These are phyloP conservation scores for Melinopterus prodromus DNA, from an alignment of 2,888 invertebrate species.

Conservation along the genomic window DNA sequence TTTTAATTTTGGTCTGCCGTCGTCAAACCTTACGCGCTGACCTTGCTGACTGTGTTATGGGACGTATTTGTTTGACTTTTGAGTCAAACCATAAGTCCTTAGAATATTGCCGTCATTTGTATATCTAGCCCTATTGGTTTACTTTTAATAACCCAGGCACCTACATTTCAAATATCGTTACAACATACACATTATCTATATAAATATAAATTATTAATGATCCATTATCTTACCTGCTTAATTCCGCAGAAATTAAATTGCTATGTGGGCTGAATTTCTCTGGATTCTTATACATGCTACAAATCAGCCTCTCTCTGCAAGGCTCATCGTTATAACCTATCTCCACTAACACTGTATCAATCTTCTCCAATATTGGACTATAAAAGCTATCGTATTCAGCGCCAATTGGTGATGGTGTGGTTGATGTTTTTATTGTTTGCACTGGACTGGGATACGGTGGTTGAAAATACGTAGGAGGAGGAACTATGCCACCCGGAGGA, in stretches of 20 bases:
- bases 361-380: slow-evolving; percentile 78
- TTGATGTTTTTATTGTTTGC: slow-evolving; percentile 27
- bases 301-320: slow-evolving; percentile 82
- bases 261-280: slow-evolving; percentile 84
- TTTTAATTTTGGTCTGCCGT: background rate
- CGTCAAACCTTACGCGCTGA: too few species aligned
- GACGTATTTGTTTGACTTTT: background rate
- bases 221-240: slow-evolving; percentile 78
- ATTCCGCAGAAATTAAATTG: slow-evolving; percentile 84
- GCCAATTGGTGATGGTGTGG: slow-evolving; percentile 43
- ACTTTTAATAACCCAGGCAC: too few species aligned
- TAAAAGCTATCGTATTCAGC: slow-evolving; percentile 70
- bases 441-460: slow-evolving; percentile 31
- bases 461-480: slow-evolving; percentile 23
- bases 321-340: slow-evolving; percentile 75
- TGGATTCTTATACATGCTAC: slow-evolving; percentile 86
- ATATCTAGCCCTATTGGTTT: too few species aligned
- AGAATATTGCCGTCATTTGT: background rate
- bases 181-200: too few species aligned
- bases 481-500: slow-evolving; percentile 23
- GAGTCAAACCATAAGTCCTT: slow-evolving; percentile 6
- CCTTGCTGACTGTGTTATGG: too few species aligned
- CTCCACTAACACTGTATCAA: slow-evolving; percentile 77
- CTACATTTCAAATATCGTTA: too few species aligned
- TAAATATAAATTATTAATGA: background rate